These are phyloP conservation scores for Cantharis rufa DNA, from an alignment of 2,888 invertebrate species.

Conservation along the genomic window DNA sequence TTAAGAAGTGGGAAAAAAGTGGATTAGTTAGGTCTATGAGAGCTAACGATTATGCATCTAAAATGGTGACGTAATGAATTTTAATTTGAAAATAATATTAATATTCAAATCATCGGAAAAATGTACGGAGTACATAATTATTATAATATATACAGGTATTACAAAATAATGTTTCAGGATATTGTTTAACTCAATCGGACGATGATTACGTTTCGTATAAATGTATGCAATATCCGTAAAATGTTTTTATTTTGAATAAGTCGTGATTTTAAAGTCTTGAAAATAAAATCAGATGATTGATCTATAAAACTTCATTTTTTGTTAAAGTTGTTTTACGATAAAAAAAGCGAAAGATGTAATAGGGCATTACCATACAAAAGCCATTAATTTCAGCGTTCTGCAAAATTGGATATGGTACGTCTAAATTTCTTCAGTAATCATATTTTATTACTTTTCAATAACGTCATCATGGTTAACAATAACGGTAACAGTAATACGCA, in stretches of 20 bases:
- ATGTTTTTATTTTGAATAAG: neutral
- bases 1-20: neutral
- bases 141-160: neutral
- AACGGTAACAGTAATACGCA: neutral
- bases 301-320: neutral
- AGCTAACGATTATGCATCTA: neutral
- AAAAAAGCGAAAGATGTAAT: neutral
- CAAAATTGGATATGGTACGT: neutral
- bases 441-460: neutral
- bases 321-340: neutral
- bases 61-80: neutral
- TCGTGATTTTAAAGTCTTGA: neutral
- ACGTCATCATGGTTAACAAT: neutral
- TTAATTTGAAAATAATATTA: neutral
- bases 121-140: no score
- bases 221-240: neutral
- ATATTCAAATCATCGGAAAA: no score
- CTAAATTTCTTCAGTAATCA: neutral
- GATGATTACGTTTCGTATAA: neutral
- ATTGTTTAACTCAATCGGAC: neutral
- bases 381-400: neutral
- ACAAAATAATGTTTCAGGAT: neutral
- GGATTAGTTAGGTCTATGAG: neutral
- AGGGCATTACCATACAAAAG: neutral
- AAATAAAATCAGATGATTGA: neutral